Conservation (phyloP, 2,113 vertebrate genomes). For the Elgaria multicarinata region DNA sequence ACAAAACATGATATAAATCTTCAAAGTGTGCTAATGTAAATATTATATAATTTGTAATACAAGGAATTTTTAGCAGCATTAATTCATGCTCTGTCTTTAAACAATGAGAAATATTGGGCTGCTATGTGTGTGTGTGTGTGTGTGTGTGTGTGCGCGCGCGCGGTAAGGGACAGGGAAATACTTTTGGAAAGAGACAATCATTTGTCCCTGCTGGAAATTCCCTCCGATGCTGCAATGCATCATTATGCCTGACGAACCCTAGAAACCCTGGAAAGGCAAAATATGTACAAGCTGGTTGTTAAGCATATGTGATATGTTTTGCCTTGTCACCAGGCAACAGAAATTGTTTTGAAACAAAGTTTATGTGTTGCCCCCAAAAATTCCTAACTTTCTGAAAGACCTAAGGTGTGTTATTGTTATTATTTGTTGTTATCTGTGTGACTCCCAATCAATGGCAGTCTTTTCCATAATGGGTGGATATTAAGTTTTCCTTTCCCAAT, state of each 20-base stretch:
- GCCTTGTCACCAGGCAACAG: slow-evolving; percentile 83
- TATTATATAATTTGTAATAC: neutral
- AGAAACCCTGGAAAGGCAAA: slow-evolving; percentile 85
- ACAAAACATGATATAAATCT: slow-evolving; percentile 12
- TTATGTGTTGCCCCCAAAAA: slow-evolving; percentile 73
- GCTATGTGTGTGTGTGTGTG: slow-evolving; percentile 63
- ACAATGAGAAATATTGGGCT: slow-evolving; percentile 74
- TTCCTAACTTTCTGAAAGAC: slow-evolving; percentile 76
- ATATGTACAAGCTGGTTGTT: slow-evolving; percentile 85
- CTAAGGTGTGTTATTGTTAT: slow-evolving; percentile 70
- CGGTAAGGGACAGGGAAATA: slow-evolving; percentile 74
- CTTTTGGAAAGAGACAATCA: slow-evolving; percentile 83
- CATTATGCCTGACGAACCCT: slow-evolving; percentile 81
- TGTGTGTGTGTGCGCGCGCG: neutral
- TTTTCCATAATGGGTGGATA: neutral
- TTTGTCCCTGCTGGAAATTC: slow-evolving; percentile 81
- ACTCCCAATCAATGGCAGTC: neutral
- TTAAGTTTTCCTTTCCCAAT: neutral
- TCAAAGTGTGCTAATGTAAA: slow-evolving; percentile 26
- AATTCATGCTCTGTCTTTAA: slow-evolving; percentile 68
- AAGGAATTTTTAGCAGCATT: slow-evolving; percentile 49
- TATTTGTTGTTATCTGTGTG: slow-evolving; percentile 15
- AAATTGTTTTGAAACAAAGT: slow-evolving; percentile 80
- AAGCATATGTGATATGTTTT: slow-evolving; percentile 83
- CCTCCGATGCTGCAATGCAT: slow-evolving; percentile 77